Evolutionary conservation across 2,113 vertebrate genomes (phyloP).

Genomic region (Craseonycteris thonglongyai): DNA sequence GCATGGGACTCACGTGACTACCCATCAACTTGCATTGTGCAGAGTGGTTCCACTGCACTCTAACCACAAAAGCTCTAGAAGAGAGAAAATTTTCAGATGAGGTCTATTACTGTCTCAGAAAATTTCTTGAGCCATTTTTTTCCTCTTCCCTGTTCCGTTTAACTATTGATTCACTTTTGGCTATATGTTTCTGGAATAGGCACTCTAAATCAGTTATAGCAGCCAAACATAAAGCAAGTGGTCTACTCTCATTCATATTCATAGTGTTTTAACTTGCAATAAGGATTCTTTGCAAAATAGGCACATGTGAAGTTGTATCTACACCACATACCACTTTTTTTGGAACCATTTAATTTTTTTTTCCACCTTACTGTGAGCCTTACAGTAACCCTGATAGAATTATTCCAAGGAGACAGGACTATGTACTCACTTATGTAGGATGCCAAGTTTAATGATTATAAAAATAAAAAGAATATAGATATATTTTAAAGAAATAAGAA

Average conservation of each 20-base stretch:
- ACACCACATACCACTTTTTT: not conserved
- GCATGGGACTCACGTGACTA: not conserved
- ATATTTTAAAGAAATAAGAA: slow-evolving; percentile 24
- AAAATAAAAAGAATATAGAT: not conserved
- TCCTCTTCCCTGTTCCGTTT: not conserved
- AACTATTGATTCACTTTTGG: slow-evolving; percentile 24
- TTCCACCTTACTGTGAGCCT: not conserved
- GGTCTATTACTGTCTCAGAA: not conserved
- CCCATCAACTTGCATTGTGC: not conserved
- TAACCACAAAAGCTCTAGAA: not conserved
- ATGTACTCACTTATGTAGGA: not conserved
- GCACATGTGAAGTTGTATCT: not conserved
- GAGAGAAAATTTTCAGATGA: not conserved
- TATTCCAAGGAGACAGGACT: not conserved
- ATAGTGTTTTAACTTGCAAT: not conserved
- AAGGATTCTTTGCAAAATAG: slow-evolving; percentile 12
- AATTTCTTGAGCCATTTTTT: slow-evolving; percentile 11
- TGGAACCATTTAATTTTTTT: not conserved
- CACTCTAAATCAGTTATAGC: not conserved
- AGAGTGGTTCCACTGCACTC: not conserved
- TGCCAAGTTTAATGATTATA: not conserved
- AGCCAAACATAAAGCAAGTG: not conserved
- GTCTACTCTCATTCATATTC: not conserved
- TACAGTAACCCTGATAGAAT: not conserved
- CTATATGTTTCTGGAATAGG: not conserved